A percentile compares a stretch with the other conserved stretches of the same genome.
Conservation (phyloP, 2,888 invertebrate genomes). For the Parnassius smintheus region DNA sequence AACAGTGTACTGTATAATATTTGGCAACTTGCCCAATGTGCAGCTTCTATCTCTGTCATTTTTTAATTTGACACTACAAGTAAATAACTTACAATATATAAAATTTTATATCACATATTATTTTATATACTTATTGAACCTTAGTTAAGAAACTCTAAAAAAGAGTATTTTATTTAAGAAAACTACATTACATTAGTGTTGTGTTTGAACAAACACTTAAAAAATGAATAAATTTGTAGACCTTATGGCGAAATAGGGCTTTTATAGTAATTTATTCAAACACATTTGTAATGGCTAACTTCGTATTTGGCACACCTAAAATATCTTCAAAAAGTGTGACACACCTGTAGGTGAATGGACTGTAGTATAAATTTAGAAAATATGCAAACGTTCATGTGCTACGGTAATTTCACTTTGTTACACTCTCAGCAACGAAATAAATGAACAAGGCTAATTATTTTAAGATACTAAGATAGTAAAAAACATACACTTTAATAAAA, state of each 20-base stretch:
- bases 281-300: slow-evolving; percentile 36
- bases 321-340: slow-evolving; percentile 42
- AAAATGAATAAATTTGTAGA: not conserved
- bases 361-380: slow-evolving; percentile 49
- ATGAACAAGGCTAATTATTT: too few relatives aligned
- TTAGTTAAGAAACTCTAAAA: not conserved
- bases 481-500: too few relatives aligned
- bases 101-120: not conserved
- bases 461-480: too few relatives aligned
- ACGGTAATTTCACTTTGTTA: too few relatives aligned
- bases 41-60: not conserved
- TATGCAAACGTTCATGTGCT: too few relatives aligned
- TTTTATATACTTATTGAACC: not conserved
- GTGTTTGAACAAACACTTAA: not conserved
- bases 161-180: not conserved
- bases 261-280: not conserved
- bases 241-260: not conserved
- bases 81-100: not conserved
- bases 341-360: slow-evolving; percentile 50
- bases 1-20: not conserved
- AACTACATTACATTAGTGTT: not conserved
- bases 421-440: too few relatives aligned
- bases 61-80: not conserved
- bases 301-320: slow-evolving; percentile 43
- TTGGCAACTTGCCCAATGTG: slow-evolving; percentile 11